Evolutionary conservation across 2,797 vertebrate species (phyloP).

Genomic region (Brachymystax lenok): DNA sequence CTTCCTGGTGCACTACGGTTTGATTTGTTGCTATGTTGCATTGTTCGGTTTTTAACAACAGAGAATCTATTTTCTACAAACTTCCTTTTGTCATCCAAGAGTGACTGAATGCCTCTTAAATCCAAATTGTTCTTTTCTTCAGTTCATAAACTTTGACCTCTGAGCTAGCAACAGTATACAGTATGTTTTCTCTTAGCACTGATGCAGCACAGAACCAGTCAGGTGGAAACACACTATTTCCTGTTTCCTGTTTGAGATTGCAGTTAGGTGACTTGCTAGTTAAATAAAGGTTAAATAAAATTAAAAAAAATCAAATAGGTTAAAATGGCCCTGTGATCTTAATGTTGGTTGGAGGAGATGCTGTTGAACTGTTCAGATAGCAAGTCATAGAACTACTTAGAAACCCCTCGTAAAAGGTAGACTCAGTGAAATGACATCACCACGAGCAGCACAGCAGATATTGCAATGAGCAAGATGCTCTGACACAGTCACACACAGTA

Average conservation of each 20-base stretch:
- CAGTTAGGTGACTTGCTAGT: neutral
- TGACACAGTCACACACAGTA: neutral
- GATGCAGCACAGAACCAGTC: neutral
- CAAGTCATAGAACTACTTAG: constrained; percentile 20
- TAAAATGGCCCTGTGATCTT: neutral
- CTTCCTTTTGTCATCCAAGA: neutral
- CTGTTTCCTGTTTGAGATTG: constrained; percentile 4
- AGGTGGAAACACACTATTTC: constrained; percentile 1
- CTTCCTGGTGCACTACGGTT: neutral
- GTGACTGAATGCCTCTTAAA: neutral
- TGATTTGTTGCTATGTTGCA: neutral
- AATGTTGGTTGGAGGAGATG: neutral
- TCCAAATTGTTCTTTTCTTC: neutral
- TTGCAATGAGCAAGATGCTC: neutral
- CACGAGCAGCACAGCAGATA: neutral
- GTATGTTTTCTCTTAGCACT: neutral
- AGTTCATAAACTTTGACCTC: neutral
- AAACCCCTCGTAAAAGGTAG: neutral
- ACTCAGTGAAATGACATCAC: neutral
- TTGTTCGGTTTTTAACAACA: neutral
- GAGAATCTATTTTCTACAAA: neutral
- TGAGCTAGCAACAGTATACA: neutral
- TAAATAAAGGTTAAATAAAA: no score
- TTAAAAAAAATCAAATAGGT: no score
- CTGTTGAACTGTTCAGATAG: constrained; percentile 31